phyloP scores from a whole-genome alignment of 2,797 vertebrate species.

The Sebastes flavidus region DNA sequence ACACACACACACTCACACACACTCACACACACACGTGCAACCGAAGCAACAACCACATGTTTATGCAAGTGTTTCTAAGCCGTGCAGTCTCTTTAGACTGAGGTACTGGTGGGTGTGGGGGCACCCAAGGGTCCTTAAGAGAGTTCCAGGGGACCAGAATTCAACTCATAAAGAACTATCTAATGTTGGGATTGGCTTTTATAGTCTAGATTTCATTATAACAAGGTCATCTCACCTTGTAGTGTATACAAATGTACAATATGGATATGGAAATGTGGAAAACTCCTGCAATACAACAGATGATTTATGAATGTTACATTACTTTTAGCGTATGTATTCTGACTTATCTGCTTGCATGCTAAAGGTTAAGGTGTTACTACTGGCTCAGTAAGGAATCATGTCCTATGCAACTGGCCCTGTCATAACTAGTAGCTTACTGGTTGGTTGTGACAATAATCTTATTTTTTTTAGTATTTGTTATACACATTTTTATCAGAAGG shows the following conservation, averaged over 20 bases:
- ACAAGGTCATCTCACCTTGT: background rate
- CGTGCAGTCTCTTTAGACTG: background rate
- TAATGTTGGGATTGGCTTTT: background rate
- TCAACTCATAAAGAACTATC: background rate
- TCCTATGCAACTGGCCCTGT: no score
- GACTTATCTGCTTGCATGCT: background rate
- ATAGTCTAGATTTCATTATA: background rate
- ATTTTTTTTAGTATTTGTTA: background rate
- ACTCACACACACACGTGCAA: background rate
- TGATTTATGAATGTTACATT: background rate
- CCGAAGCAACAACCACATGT: slow-evolving; percentile 37
- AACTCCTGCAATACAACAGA: background rate
- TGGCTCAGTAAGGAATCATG: no score
- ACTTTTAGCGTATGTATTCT: background rate
- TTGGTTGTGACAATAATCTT: no score
- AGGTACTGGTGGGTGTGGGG: background rate
- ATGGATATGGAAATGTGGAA: background rate
- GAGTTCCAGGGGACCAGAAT: background rate
- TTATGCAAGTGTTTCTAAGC: slow-evolving; percentile 51
- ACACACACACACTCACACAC: background rate
- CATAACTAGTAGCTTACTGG: no score
- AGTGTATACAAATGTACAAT: background rate
- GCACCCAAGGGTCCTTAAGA: background rate
- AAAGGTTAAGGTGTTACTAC: no score
- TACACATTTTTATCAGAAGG: background rate